Evolutionary conservation across 2,888 invertebrate species (phyloP).

Genomic region (Spodoptera exigua): DNA sequence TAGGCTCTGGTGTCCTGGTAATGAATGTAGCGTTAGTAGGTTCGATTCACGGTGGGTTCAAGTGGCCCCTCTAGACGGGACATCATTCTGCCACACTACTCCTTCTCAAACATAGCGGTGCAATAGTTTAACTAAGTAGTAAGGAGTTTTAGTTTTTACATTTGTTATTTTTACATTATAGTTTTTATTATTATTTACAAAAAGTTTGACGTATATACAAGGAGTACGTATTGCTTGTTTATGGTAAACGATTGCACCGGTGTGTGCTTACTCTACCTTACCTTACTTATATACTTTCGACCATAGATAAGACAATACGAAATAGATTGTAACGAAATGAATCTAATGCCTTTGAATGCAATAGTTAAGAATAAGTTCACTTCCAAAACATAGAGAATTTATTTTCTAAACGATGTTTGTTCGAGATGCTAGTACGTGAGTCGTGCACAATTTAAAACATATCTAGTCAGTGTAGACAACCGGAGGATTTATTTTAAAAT

Average conservation of each 20-base stretch:
- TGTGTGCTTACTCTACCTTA: slow-evolving; percentile 36
- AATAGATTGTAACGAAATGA: slow-evolving; percentile 77
- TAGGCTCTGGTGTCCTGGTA: slow-evolving; percentile 58
- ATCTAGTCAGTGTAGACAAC: slow-evolving; percentile 87
- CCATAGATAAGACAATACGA: slow-evolving; percentile 89
- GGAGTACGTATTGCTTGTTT: slow-evolving; percentile 15
- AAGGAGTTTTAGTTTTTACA: slow-evolving; percentile 28
- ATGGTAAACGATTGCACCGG: slow-evolving; percentile 58
- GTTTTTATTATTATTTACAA: slow-evolving; percentile 24
- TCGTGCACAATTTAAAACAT: slow-evolving; percentile 86
- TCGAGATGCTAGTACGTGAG: slow-evolving; percentile 71
- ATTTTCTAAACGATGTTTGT: slow-evolving; percentile 81
- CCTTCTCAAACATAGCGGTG: slow-evolving; percentile 56
- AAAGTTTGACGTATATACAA: slow-evolving; percentile 32
- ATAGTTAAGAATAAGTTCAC: slow-evolving; percentile 84
- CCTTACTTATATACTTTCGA: slow-evolving; percentile 74
- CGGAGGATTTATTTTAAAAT: slow-evolving; percentile 78
- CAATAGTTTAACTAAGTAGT: slow-evolving; percentile 35
- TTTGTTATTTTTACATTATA: slow-evolving; percentile 36
- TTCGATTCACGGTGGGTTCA: slow-evolving; percentile 45
- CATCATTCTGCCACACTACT: slow-evolving; percentile 45
- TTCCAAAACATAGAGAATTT: slow-evolving; percentile 80
- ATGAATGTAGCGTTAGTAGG: slow-evolving; percentile 57
- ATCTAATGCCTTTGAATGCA: slow-evolving; percentile 85
- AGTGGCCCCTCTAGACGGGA: slow-evolving; percentile 45